Percentiles rank a stretch among this genome's conserved stretches.
phyloP scores from a whole-genome alignment of 2,797 vertebrate genomes.

The Thaleichthys pacificus region DNA sequence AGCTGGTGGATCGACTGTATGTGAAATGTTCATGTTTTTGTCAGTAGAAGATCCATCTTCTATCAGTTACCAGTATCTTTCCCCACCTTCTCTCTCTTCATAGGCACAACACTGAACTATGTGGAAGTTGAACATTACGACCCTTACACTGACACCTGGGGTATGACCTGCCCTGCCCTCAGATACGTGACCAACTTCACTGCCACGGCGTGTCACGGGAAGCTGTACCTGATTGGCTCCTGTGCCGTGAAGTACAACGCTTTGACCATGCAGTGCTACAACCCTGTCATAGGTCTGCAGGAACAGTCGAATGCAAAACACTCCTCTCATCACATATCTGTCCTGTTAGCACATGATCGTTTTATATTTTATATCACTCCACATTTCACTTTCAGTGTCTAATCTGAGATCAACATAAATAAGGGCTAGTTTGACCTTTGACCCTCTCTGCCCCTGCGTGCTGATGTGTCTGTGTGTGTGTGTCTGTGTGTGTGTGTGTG shows the following conservation, averaged over 20 bases:
- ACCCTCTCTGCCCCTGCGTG: no score
- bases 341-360: background rate
- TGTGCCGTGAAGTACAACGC: slow-evolving; percentile 95
- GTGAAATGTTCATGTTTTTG: background rate
- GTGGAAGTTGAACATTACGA: slow-evolving; percentile 95
- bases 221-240: slow-evolving; percentile 94
- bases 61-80: background rate
- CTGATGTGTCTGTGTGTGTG: no score
- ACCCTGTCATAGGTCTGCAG: slow-evolving; percentile 85
- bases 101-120: slow-evolving; percentile 82
- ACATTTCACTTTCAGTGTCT: no score
- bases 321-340: background rate
- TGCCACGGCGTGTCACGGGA: slow-evolving; percentile 81
- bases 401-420: no score
- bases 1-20: no score
- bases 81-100: background rate
- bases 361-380: no score
- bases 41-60: background rate
- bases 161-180: slow-evolving; percentile 78
- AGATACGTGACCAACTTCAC: slow-evolving; percentile 97
- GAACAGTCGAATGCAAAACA: background rate
- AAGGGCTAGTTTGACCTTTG: no score
- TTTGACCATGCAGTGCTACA: slow-evolving; percentile 96
- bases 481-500: background rate
- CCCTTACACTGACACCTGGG: slow-evolving; percentile 89